Base-by-base conservation (phyloP, 2,113 vertebrate genomes). In the Lampris incognitus region DNA sequence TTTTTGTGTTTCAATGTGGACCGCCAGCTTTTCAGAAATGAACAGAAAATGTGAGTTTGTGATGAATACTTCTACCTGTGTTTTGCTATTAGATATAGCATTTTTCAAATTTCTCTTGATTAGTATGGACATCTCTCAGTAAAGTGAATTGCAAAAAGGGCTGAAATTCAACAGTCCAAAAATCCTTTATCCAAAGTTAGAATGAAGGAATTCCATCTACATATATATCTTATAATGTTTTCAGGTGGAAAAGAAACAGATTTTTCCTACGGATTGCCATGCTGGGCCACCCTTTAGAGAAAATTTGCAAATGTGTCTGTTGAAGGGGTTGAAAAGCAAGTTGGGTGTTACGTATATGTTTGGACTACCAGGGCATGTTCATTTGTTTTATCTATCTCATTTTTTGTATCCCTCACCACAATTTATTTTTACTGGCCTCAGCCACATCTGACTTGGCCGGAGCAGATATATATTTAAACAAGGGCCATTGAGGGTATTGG, bases 291-390 rank as follows among this genome's bases (percentile, higher is more conserved):
- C 76, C 68, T 79, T 24, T 74, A 56, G n/a, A 77, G 44, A 76
- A 66, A 78, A 66, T 80, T 69, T 66, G 75, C 82, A 81, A 76
- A 84, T 66, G 63, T 81, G 83, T 87, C 66, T 52, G 81, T 46
- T n/a, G 64, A 74, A 69, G 69, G 68, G 65, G 85, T 66, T 85
- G 83, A 88, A 85, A 87, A 61, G 74, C 72, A 59, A 69, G 73
- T 76, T 76, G 83, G 68, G 81, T 90, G 79, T 88, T 90, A 79
- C 73, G 71, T 90, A 87, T 87, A 88, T 89, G 82, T 92, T 90
- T 91, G 87, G 78, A 85, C 79, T 73, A 60, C 10, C 37, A 65
- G 68, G 81, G 55, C 80, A 71, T 88, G 89, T 90, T 88, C 87
- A 85, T 91, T 92, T 92, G 81, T 90, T 91, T 91, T 85, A 86